Percentiles rank a stretch among this genome's conserved stretches.
Evolutionary conservation across 2,888 invertebrate genomes (phyloP).

Genomic region (Idaea straminata): DNA sequence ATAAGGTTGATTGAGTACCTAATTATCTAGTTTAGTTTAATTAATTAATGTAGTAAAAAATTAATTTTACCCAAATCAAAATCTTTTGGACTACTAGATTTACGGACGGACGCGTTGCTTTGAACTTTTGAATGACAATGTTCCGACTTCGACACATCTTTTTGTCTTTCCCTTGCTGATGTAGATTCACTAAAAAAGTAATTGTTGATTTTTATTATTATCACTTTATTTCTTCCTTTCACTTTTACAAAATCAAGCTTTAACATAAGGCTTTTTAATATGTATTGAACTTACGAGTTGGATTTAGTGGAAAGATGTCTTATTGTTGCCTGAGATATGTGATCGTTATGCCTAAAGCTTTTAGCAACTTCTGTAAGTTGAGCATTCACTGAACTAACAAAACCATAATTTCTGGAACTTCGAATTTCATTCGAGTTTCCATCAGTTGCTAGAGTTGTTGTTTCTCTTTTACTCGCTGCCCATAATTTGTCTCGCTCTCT

Average conservation of each 20-base stretch:
- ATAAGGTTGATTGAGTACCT: neutral
- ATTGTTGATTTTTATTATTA: neutral
- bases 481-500: slow-evolving; percentile 66
- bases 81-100: slow-evolving; percentile 55
- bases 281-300: slow-evolving; percentile 40
- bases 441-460: slow-evolving; percentile 50
- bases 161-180: slow-evolving; percentile 41
- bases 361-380: slow-evolving; percentile 31
- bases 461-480: slow-evolving; percentile 50
- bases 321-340: slow-evolving; percentile 19
- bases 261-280: slow-evolving; percentile 42
- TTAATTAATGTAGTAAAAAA: slow-evolving; percentile 5
- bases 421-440: slow-evolving; percentile 66
- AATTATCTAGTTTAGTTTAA: neutral
- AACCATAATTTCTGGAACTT: slow-evolving; percentile 35
- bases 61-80: slow-evolving; percentile 65
- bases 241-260: neutral
- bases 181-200: slow-evolving; percentile 45
- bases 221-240: neutral
- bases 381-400: slow-evolving; percentile 26
- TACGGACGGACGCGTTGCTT: slow-evolving; percentile 66
- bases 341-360: slow-evolving; percentile 26
- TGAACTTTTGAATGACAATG: slow-evolving; percentile 49
- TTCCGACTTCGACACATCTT: slow-evolving; percentile 40
- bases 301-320: slow-evolving; percentile 34